These are phyloP conservation scores for Epinotia nisella DNA, from an alignment of 2,888 invertebrate species.

Conservation along the genomic window DNA sequence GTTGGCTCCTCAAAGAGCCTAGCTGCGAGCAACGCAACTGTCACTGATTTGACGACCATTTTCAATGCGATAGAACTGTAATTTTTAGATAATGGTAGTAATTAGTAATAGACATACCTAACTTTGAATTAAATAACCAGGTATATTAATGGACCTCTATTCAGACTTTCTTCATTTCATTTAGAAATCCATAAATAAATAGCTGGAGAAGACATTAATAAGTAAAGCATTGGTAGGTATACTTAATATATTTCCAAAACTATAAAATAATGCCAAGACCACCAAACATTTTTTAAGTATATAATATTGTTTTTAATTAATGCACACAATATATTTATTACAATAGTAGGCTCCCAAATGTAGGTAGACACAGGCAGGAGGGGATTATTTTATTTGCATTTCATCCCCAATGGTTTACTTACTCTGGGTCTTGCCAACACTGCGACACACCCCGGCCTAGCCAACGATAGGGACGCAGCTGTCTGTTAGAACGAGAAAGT, in stretches of 20 bases:
- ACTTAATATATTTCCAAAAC: not conserved
- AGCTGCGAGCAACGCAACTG: constrained; percentile 44
- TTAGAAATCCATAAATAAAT: not conserved
- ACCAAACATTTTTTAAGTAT: not conserved
- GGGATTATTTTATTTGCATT: too few relatives aligned
- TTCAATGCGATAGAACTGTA: constrained; percentile 2
- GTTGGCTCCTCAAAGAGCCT: constrained; percentile 46
- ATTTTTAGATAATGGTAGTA: not conserved
- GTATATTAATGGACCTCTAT: not conserved
- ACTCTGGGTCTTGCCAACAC: too few relatives aligned
- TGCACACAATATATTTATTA: too few relatives aligned
- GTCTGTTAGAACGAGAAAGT: too few relatives aligned
- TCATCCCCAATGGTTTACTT: too few relatives aligned
- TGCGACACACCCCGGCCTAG: too few relatives aligned
- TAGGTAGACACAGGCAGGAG: too few relatives aligned
- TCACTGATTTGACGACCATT: constrained; percentile 26
- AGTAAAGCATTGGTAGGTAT: too few relatives aligned
- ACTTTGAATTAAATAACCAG: not conserved
- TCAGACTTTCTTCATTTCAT: not conserved
- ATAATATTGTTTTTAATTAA: too few relatives aligned
- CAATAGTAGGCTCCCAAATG: too few relatives aligned
- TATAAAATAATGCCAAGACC: not conserved
- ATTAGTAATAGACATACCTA: not conserved
- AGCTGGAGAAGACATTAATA: too few relatives aligned
- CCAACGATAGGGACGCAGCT: too few relatives aligned